Conservation (phyloP, 2,888 invertebrate genomes). For the Leucania comma region DNA sequence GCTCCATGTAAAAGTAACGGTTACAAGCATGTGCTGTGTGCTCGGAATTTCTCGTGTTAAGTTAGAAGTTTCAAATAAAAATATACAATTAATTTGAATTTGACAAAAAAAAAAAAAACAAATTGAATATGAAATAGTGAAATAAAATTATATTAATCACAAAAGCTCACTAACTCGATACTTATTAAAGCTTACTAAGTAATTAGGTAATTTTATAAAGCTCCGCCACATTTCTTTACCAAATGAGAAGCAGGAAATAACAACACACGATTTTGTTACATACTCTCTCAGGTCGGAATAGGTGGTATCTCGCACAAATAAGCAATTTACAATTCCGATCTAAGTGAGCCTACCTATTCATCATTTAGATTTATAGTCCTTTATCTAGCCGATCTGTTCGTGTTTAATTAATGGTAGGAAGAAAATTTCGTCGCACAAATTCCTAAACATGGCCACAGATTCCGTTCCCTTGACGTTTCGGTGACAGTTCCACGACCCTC, state of each 20-base stretch:
- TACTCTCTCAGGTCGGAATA: constrained; percentile 66
- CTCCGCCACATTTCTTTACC: background rate
- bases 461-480: constrained; percentile 68
- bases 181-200: no score
- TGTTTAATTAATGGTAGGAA: constrained; percentile 89
- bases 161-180: no score
- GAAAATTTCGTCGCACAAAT: constrained; percentile 78
- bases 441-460: constrained; percentile 68
- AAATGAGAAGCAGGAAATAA: background rate
- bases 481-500: constrained; percentile 66
- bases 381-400: constrained; percentile 88
- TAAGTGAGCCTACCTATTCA: constrained; percentile 86
- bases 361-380: constrained; percentile 90
- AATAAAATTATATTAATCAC: no score
- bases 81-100: no score
- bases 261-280: constrained; percentile 49
- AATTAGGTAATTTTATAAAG: background rate
- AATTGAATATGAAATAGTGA: no score
- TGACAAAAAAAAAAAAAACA: no score
- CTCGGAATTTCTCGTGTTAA: no score
- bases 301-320: constrained; percentile 75
- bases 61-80: no score
- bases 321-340: constrained; percentile 88
- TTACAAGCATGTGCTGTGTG: no score
- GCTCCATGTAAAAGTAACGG: background rate